Evolutionary conservation across 2,797 vertebrate genomes (phyloP).

Genomic region (Pantherophis vulpinus): DNA sequence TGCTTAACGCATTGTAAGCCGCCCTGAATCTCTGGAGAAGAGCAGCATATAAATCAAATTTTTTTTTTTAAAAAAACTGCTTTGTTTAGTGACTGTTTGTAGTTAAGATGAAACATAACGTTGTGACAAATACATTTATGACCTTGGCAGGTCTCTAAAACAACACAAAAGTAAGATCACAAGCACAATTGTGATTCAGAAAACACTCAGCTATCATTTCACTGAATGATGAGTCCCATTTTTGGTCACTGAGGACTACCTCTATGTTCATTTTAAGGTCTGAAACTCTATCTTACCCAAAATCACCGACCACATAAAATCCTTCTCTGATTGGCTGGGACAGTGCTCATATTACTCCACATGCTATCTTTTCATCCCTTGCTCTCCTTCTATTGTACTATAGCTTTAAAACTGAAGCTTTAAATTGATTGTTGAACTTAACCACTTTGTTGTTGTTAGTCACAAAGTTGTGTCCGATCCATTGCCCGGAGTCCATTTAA

Average conservation of each 20-base stretch:
- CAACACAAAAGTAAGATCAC: neutral
- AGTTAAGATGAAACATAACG: neutral
- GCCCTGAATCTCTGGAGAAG: no score
- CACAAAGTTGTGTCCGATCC: rapidly evolving
- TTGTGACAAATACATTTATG: neutral
- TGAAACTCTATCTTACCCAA: neutral
- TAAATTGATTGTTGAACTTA: neutral
- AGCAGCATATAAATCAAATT: no score
- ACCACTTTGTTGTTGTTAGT: no score
- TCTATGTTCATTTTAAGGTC: neutral
- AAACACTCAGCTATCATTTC: neutral
- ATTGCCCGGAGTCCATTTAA: no score
- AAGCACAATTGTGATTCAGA: neutral
- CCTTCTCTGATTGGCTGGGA: neutral
- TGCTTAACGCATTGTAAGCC: no score
- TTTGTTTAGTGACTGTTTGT: no score
- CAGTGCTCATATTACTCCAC: neutral
- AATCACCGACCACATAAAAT: neutral
- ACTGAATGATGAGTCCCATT: neutral
- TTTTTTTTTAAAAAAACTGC: neutral
- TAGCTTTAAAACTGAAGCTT: neutral
- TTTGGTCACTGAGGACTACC: neutral
- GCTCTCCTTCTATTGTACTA: neutral
- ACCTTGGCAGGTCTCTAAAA: neutral
- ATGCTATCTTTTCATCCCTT: neutral